phyloP scores from a whole-genome alignment of 2,888 invertebrate genomes.

The Bibio marci region DNA sequence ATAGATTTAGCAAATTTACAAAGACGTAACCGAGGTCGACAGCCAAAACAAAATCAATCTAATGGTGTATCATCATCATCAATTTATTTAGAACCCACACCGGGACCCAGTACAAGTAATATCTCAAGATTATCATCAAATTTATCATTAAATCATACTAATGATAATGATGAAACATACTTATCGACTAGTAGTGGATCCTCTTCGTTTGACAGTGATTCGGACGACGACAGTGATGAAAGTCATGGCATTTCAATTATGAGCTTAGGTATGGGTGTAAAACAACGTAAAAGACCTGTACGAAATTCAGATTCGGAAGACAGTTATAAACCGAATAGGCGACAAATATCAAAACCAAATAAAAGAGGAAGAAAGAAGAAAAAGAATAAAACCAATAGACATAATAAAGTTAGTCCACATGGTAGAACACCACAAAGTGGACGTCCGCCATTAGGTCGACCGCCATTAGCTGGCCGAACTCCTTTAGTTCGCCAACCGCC shows the following conservation, averaged over 20 bases:
- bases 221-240: conserved; percentile 9
- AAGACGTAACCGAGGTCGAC: not conserved
- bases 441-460: too few relatives aligned
- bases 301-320: conserved; percentile 35
- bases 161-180: not conserved
- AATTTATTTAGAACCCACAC: conserved; percentile 5
- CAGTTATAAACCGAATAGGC: conserved; percentile 33
- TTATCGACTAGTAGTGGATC: too few relatives aligned
- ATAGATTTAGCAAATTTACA: not conserved
- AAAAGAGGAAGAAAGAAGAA: conserved; percentile 12
- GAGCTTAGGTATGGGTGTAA: conserved; percentile 10
- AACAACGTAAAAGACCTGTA: conserved; percentile 15
- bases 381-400: conserved; percentile 19
- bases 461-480: too few relatives aligned
- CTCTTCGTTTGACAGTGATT: not conserved
- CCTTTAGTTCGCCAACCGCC: conserved; percentile 8
- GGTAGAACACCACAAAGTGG: too few relatives aligned
- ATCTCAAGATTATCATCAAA: too few relatives aligned
- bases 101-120: conserved; percentile 13
- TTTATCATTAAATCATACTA: not conserved
- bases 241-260: conserved; percentile 10
- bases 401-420: conserved; percentile 4
- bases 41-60: conserved; percentile 1
- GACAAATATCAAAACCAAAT: conserved; percentile 10
- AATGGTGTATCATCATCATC: conserved; percentile 24